Base-by-base conservation (phyloP, 2,888 invertebrate species). In the Agrilus mali region DNA sequence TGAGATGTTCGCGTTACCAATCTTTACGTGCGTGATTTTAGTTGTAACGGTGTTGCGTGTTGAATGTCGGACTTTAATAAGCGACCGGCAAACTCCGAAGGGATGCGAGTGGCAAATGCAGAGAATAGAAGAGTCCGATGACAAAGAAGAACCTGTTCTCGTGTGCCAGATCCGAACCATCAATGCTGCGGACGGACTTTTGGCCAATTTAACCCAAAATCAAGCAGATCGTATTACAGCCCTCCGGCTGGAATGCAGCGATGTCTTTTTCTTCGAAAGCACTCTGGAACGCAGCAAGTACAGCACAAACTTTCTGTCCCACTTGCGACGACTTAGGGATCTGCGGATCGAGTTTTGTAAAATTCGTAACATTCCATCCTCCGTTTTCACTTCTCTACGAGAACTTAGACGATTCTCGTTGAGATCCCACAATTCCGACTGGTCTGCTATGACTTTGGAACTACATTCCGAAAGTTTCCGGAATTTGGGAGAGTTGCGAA, bases 381-480 rank as follows among this genome's bases (percentile, higher is more conserved):
- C 79, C 34, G 80, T 80, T 40, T 70, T 88, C 53, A 70, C 77
- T 20, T 75, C 79, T 39, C 69, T 86, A 32, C 74, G 75, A 54
- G 78, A 80, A 55, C 66, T 88, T 20, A 70, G 77, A 40, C 74
- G 73, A 49, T 66, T 88, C 41, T 75, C 78, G 27, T 66, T 88
- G 51, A 74, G 82, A 38, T 85, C 85, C 14, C 82, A 80, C 60
- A 86, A 85, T 61, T 80, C 81, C 22, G 83, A 85, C 59, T 85
- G 85, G 84, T 81, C 84, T 12, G 78, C 82, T 15, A 80, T 83
- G 78, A 80, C 81, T 17, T 72, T 86, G 68, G 83, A 85, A 55
- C 71, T 86, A 48, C 78, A 81, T 56, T 71, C 78, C 35, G 82
- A 82, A 57, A 80, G 82, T 46, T 77, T 86, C 47, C 70, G 80